Conservation (phyloP, 2,888 invertebrate genomes). For the Periphyllus acericola region DNA sequence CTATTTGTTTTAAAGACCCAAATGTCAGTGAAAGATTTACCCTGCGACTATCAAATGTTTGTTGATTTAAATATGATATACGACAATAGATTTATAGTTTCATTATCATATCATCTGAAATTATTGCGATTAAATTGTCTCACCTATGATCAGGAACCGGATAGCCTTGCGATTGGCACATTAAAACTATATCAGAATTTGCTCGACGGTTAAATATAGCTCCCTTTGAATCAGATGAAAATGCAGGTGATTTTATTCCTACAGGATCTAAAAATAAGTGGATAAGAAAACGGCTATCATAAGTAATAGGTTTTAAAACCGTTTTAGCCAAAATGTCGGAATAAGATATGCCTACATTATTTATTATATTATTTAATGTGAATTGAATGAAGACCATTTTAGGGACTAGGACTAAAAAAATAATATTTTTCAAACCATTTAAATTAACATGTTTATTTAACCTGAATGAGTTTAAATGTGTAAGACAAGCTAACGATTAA, state of each 20-base stretch:
- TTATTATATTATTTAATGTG: background rate
- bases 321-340: slow-evolving; percentile 28
- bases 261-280: slow-evolving; percentile 67
- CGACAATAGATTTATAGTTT: slow-evolving; percentile 10
- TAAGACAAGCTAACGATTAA: background rate
- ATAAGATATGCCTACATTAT: background rate
- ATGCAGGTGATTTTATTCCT: slow-evolving; percentile 68
- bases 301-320: background rate
- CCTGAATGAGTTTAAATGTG: background rate
- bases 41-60: slow-evolving; percentile 39
- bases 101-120: background rate
- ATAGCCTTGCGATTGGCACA: slow-evolving; percentile 73
- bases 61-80: slow-evolving; percentile 16
- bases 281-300: background rate
- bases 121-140: background rate
- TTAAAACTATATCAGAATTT: slow-evolving; percentile 64
- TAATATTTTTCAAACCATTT: background rate
- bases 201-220: slow-evolving; percentile 57
- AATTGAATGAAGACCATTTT: background rate
- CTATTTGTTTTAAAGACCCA: slow-evolving; percentile 23
- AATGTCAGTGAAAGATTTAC: slow-evolving; percentile 37
- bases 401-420: slow-evolving; percentile 17
- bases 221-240: slow-evolving; percentile 66
- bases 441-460: background rate
- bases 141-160: slow-evolving; percentile 71